phyloP scores from a whole-genome alignment of 2,888 invertebrate species.

The Agrotis exclamationis region DNA sequence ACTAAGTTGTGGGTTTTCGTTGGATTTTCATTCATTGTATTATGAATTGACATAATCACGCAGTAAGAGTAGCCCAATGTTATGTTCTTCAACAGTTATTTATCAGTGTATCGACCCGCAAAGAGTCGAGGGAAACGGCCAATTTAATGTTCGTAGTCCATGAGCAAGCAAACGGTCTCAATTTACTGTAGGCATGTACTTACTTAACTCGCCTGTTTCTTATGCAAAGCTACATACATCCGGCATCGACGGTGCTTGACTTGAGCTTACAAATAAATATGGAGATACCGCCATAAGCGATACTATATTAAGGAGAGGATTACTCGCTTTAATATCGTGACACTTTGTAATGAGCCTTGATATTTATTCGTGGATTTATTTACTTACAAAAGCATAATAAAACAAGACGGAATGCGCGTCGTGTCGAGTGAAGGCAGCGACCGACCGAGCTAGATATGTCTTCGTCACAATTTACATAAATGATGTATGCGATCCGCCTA shows the following conservation, averaged over 20 bases:
- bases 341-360: constrained; percentile 71
- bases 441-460: constrained; percentile 88
- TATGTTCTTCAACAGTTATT: constrained; percentile 28
- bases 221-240: constrained; percentile 59
- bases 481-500: constrained; percentile 90
- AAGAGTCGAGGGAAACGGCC: constrained; percentile 40
- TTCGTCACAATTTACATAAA: constrained; percentile 91
- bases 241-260: constrained; percentile 44
- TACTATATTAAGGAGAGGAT: constrained; percentile 50
- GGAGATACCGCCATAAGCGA: constrained; percentile 36
- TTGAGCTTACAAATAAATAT: constrained; percentile 52
- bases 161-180: constrained; percentile 56
- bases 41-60: not conserved
- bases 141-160: constrained; percentile 58
- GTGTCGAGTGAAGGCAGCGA: constrained; percentile 86
- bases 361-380: constrained; percentile 79
- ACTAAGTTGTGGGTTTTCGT: not conserved
- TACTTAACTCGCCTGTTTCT: constrained; percentile 43
- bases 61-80: not conserved
- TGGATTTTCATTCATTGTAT: not conserved
- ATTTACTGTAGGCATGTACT: constrained; percentile 47
- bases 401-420: constrained; percentile 85
- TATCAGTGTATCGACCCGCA: constrained; percentile 35
- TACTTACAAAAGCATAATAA: constrained; percentile 75
- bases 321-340: constrained; percentile 60